Evolutionary conservation across 2,888 invertebrate species (phyloP), one percentile per base, ranked within the genome.

Genomic region (Papilio elwesi): DNA sequence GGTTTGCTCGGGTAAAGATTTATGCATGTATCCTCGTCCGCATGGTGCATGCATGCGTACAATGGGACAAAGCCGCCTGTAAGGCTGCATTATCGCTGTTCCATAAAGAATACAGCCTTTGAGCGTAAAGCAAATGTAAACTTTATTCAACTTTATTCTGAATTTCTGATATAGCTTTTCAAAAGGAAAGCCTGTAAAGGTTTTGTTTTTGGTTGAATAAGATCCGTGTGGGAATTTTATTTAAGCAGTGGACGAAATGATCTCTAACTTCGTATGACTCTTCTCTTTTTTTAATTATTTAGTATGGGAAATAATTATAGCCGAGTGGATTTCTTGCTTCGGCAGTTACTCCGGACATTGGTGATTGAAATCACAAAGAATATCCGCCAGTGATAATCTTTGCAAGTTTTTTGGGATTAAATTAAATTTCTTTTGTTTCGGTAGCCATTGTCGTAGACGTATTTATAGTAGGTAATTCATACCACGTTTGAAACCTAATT

Each of bases 1-100:
- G 78, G 79, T 82, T 82, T 78, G 78, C 78, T 77, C 76, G 75
- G 77, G 78, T 79, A 82, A 82, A 83, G 84, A 84, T 85, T 86
- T 87, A 84, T 85, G 80, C 81, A 74, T 74, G 78, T 77, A 65
- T 51, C 63, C 68, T 49, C 9, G 66, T 51, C 36, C 48, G 70
- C 65, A 49, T 38, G 48, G 55, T 55, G 70, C 70, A 55, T 71
- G 64, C 62, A 68, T 53, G 71, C 69, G 68, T 51, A 69, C 73
- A 69, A 69, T 73, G 65, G 73, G 69, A 73, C 71, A 73, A 73
- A 73, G 73, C 73, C 66, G 59, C 43, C 65, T 49, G 73, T 73
- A 64, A 68, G 68, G 48, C 73, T 57, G 73, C 68, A 73, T 73
- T 73, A 73, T 73, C 69, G 73, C 55, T 53, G 52, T 55, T 52